Percentiles rank a stretch among this genome's conserved stretches.
These are phyloP conservation scores for Thymallus thymallus DNA, from an alignment of 2,113 vertebrate species.

Conservation along the genomic window DNA sequence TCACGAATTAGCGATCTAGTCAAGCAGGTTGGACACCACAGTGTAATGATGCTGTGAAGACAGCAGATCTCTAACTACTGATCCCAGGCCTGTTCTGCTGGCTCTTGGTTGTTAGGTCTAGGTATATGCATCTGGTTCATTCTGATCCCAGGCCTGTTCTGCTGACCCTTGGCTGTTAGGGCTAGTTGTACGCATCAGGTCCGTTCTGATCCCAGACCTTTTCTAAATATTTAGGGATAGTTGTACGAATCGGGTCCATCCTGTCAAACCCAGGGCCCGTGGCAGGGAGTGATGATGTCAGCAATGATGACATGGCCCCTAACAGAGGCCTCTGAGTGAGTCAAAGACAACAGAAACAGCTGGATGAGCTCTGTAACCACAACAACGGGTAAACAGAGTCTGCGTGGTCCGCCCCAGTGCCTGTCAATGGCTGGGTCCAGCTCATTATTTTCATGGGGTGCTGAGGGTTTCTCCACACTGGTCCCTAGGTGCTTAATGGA, in stretches of 20 bases:
- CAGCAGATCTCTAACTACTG: neutral
- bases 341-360: conserved; percentile 2
- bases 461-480: neutral
- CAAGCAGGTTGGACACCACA: neutral
- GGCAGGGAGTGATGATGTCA: conserved; percentile 2
- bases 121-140: neutral
- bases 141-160: neutral
- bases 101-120: neutral
- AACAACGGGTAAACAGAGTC: conserved; percentile 13
- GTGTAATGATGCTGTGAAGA: neutral
- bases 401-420: neutral
- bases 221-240: neutral
- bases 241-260: neutral
- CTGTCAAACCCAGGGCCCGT: neutral
- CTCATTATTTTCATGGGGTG: neutral
- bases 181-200: neutral
- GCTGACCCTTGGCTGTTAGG: neutral
- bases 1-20: neutral
- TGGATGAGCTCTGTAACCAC: conserved; percentile 15
- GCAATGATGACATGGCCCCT: conserved; percentile 9
- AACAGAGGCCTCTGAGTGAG: conserved; percentile 4
- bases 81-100: neutral
- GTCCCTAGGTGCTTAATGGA: conserved; percentile 7
- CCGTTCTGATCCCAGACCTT: neutral
- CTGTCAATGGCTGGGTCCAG: neutral